Conservation (phyloP, 2,113 vertebrate genomes). For the Benitochromis conjunctus region DNA sequence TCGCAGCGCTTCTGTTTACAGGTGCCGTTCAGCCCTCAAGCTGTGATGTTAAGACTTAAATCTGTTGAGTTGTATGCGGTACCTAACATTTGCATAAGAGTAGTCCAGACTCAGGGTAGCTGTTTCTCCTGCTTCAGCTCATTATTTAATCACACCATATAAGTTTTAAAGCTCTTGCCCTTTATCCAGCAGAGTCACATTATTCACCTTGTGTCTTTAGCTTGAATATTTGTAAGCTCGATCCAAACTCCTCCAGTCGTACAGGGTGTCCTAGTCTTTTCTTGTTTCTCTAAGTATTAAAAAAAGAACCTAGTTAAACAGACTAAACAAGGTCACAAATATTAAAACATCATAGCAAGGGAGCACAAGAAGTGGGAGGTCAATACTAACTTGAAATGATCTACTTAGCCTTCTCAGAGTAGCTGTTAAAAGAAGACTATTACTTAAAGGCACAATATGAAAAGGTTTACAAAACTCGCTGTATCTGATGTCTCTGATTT, state of each 20-base stretch:
- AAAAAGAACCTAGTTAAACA: background rate
- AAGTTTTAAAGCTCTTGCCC: background rate
- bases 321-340: too few relatives aligned
- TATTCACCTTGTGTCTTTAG: constrained; percentile 1
- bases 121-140: too few relatives aligned
- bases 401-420: background rate
- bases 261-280: background rate
- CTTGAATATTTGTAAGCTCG: background rate
- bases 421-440: background rate
- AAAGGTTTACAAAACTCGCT: too few relatives aligned
- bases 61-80: too few relatives aligned
- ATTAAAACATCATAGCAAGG: too few relatives aligned
- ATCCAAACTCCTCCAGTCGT: background rate
- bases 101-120: too few relatives aligned
- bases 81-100: too few relatives aligned
- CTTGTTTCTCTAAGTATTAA: background rate
- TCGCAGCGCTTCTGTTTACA: too few relatives aligned
- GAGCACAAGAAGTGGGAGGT: background rate
- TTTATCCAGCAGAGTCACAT: background rate
- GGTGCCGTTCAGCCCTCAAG: too few relatives aligned
- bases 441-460: background rate
- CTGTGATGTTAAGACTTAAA: too few relatives aligned
- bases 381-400: background rate
- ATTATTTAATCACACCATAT: background rate
- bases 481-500: too few relatives aligned